These are phyloP conservation scores for Petrophora chlorosata DNA, from an alignment of 2,888 invertebrate species.

Conservation along the genomic window DNA sequence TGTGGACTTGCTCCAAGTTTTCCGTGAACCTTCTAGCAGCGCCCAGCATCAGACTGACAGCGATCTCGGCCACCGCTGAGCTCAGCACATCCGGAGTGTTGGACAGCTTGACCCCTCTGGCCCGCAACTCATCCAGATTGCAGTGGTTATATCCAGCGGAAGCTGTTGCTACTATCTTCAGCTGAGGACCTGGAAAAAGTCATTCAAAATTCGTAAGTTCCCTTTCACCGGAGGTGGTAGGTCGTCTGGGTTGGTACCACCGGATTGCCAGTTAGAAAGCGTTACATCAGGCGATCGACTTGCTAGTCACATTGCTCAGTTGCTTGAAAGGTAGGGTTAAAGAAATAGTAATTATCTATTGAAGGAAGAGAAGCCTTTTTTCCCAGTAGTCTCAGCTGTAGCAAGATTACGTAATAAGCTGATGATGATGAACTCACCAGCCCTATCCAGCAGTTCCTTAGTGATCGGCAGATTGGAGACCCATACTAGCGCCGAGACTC, in stretches of 20 bases:
- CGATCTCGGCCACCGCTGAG: slow-evolving; percentile 92
- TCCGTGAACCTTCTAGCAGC: slow-evolving; percentile 91
- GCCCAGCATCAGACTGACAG: slow-evolving; percentile 89
- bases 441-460: slow-evolving; percentile 85
- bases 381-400: too few species aligned
- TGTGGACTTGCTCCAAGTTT: slow-evolving; percentile 87
- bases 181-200: slow-evolving; percentile 80
- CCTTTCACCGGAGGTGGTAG: too few species aligned
- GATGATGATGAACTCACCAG: too few species aligned
- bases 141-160: slow-evolving; percentile 96
- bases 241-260: too few species aligned
- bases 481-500: slow-evolving; percentile 86
- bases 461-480: slow-evolving; percentile 70
- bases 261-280: too few species aligned
- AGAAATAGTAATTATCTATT: too few species aligned
- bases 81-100: slow-evolving; percentile 92
- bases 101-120: slow-evolving; percentile 89
- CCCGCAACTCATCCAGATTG: slow-evolving; percentile 89
- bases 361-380: too few species aligned
- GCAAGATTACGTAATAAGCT: too few species aligned
- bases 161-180: slow-evolving; percentile 92
- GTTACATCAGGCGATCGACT: too few species aligned
- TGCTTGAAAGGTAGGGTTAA: too few species aligned
- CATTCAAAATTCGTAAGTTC: too few species aligned
- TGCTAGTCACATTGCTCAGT: too few species aligned